Conservation (phyloP, 2,797 vertebrate species). For the Phalanger gymnotis region DNA sequence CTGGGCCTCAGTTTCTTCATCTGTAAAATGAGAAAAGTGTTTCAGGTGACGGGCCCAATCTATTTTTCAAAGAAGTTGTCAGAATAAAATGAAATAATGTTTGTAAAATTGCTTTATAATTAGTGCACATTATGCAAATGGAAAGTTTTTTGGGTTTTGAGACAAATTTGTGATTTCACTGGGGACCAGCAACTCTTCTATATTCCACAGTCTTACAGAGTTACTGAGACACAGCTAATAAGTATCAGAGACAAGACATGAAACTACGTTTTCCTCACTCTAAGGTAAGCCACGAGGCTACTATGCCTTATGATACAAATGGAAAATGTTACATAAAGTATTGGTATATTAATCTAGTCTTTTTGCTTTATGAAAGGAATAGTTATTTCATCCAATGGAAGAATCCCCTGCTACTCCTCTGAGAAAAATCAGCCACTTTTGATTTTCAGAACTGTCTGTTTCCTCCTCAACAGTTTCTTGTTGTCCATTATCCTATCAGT, state of each 20-base stretch:
- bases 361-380: constrained; percentile 21
- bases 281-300: background rate
- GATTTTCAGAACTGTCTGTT: constrained; percentile 39
- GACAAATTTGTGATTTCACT: background rate
- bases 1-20: background rate
- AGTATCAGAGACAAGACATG: background rate
- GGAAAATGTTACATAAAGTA: background rate
- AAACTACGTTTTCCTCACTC: background rate
- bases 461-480: constrained; percentile 19
- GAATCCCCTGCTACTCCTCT: constrained; percentile 29
- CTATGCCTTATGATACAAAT: background rate
- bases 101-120: background rate
- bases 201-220: background rate
- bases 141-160: background rate
- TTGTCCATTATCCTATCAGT: constrained; percentile 8
- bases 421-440: constrained; percentile 11
- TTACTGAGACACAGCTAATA: background rate
- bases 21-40: background rate
- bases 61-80: background rate
- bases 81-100: background rate
- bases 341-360: background rate
- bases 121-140: background rate
- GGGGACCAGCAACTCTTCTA: background rate
- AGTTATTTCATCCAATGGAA: background rate
- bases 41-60: background rate